Percentiles rank a stretch among this genome's conserved stretches.
These are phyloP conservation scores for Selene dorsalis DNA, from an alignment of 2,797 vertebrate species.

Conservation along the genomic window DNA sequence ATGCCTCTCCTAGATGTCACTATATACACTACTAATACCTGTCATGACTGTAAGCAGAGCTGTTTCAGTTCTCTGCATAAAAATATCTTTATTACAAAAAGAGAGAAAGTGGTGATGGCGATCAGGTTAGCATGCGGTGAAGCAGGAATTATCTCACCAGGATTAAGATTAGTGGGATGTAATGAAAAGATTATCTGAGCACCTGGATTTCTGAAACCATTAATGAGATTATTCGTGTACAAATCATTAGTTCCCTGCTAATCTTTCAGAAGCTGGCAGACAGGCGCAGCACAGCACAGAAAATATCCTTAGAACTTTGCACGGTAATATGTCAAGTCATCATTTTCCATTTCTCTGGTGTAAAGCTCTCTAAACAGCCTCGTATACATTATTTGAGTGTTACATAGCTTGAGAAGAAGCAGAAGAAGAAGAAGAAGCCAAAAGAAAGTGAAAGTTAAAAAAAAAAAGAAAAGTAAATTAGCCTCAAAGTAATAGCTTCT, in stretches of 20 bases:
- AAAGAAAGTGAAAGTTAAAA: background rate
- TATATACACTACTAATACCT: background rate
- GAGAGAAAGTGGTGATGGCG: slow-evolving; percentile 1
- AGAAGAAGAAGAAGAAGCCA: too few species aligned
- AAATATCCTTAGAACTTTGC: slow-evolving; percentile 22
- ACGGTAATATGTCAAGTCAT: slow-evolving; percentile 22
- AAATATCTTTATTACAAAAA: slow-evolving; percentile 22
- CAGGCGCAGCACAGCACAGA: slow-evolving; percentile 24
- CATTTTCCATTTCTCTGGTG: background rate
- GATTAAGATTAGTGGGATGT: slow-evolving; percentile 58
- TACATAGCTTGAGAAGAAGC: background rate
- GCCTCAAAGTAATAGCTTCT: background rate
- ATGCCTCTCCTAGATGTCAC: background rate
- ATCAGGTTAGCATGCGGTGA: slow-evolving; percentile 46
- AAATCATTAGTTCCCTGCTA: slow-evolving; percentile 57
- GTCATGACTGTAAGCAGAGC: background rate
- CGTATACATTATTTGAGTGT: background rate
- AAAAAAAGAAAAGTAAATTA: background rate
- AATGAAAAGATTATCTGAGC: slow-evolving; percentile 65
- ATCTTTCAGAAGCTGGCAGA: slow-evolving; percentile 37
- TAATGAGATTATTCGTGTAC: slow-evolving; percentile 67
- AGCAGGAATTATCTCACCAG: slow-evolving; percentile 42
- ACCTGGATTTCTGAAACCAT: slow-evolving; percentile 60
- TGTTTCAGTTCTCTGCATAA: slow-evolving; percentile 14
- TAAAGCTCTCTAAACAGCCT: background rate